Evolutionary conservation across 2,888 invertebrate genomes (phyloP).

Genomic region (Ptychoptera contaminata): DNA sequence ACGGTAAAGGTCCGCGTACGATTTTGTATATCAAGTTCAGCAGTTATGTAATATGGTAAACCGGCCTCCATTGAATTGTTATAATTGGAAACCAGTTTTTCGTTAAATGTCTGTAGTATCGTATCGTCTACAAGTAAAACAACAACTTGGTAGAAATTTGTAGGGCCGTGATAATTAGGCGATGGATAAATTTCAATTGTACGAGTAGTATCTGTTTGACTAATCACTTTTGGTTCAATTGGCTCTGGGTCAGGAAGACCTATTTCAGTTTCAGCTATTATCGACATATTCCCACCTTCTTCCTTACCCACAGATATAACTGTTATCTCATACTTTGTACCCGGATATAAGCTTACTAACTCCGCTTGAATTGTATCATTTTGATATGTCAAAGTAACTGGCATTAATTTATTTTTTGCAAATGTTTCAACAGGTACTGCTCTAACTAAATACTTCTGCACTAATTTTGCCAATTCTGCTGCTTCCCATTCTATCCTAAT

Average conservation of each 20-base stretch:
- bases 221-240: not conserved
- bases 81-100: constrained; percentile 45
- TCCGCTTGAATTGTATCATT: constrained; percentile 41
- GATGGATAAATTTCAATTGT: constrained; percentile 50
- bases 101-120: constrained; percentile 44
- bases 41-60: constrained; percentile 66
- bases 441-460: constrained; percentile 39
- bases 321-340: constrained; percentile 58
- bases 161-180: constrained; percentile 61
- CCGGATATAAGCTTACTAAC: constrained; percentile 51
- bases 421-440: constrained; percentile 40
- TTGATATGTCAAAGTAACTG: constrained; percentile 41
- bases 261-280: constrained; percentile 51
- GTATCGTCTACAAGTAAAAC: constrained; percentile 49
- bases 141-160: constrained; percentile 57
- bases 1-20: constrained; percentile 52
- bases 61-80: constrained; percentile 49
- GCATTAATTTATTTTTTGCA: constrained; percentile 34
- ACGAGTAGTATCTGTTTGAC: constrained; percentile 36
- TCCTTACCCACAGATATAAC: constrained; percentile 46
- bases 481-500: constrained; percentile 41
- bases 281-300: constrained; percentile 39
- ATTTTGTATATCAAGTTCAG: constrained; percentile 52
- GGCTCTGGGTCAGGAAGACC: constrained; percentile 27
- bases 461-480: constrained; percentile 36